A percentile compares a stretch with the other conserved stretches of the same genome.
Evolutionary conservation across 2,797 vertebrate species (phyloP).

Genomic region (Spinibarbus caldwelli): DNA sequence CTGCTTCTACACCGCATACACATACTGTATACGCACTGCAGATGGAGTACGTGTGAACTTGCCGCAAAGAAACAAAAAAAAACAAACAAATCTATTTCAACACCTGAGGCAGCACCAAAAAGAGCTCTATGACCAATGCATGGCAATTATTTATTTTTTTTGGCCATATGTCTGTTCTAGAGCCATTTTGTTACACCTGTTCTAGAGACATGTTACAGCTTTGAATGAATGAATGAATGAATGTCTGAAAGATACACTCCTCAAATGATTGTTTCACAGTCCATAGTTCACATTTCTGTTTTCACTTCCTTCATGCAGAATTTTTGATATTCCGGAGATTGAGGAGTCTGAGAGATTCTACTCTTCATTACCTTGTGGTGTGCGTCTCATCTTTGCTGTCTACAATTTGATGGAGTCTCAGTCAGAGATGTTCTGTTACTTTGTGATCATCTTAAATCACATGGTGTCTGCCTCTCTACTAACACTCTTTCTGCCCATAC

Average conservation of each 20-base stretch:
- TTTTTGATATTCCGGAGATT: conserved; percentile 75
- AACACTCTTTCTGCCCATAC: conserved; percentile 75
- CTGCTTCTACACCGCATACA: too few relatives aligned
- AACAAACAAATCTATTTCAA: too few relatives aligned
- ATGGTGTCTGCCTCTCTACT: conserved; percentile 77
- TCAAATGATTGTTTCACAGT: background rate
- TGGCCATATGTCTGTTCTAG: too few relatives aligned
- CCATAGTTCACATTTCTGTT: background rate
- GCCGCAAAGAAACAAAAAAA: too few relatives aligned
- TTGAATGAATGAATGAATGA: too few relatives aligned
- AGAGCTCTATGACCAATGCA: too few relatives aligned
- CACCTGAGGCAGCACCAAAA: too few relatives aligned
- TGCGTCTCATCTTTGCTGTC: conserved; percentile 76
- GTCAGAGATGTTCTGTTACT: conserved; percentile 81
- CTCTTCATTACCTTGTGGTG: conserved; percentile 61
- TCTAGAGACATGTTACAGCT: too few relatives aligned
- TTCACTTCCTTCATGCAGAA: conserved; percentile 56
- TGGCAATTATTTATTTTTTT: too few relatives aligned
- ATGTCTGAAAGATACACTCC: background rate
- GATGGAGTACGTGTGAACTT: too few relatives aligned
- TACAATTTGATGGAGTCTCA: conserved; percentile 74
- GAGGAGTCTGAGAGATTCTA: conserved; percentile 74
- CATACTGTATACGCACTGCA: too few relatives aligned
- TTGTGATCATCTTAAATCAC: conserved; percentile 80
- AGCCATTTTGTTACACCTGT: too few relatives aligned